Evolutionary conservation across 1,140 invertebrate species (phyloP).

Genomic region (Trichonephila clavipes): DNA sequence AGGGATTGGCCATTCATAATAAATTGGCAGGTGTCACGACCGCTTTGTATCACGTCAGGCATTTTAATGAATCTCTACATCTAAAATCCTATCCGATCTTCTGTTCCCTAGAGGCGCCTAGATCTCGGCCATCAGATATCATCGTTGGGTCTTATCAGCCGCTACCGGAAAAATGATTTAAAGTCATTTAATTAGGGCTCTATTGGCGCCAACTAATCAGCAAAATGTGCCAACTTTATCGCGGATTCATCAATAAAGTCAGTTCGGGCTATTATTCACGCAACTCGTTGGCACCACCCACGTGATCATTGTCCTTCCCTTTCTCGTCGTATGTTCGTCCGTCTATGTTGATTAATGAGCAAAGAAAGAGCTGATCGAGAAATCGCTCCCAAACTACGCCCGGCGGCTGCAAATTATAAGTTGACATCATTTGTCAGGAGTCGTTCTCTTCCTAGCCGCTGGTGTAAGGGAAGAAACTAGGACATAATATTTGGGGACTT

Average conservation of each 20-base stretch:
- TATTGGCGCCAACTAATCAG: constrained; percentile 72
- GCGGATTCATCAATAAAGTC: constrained; percentile 71
- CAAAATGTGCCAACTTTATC: constrained; percentile 74
- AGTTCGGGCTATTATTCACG: constrained; percentile 63
- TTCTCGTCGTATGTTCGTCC: neutral
- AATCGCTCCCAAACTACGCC: constrained; percentile 21
- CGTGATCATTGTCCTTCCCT: constrained; percentile 30
- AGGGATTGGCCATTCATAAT: neutral
- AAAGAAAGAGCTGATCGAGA: constrained; percentile 64
- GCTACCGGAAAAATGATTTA: constrained; percentile 73
- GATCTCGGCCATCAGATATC: constrained; percentile 42
- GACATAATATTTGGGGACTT: constrained; percentile 17
- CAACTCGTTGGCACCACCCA: constrained; percentile 59
- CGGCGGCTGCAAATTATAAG: constrained; percentile 68
- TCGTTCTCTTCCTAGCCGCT: neutral
- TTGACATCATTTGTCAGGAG: constrained; percentile 70
- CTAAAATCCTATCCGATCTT: neutral
- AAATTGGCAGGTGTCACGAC: neutral
- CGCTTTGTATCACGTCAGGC: neutral
- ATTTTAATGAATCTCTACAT: constrained; percentile 40
- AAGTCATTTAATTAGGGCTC: constrained; percentile 72
- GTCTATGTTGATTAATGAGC: constrained; percentile 68
- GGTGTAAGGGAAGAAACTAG: constrained; percentile 55
- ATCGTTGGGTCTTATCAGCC: constrained; percentile 1
- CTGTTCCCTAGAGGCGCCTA: neutral